phyloP scores from a whole-genome alignment of 2,797 vertebrate genomes.

The Microctenopoma steveboyesi region DNA sequence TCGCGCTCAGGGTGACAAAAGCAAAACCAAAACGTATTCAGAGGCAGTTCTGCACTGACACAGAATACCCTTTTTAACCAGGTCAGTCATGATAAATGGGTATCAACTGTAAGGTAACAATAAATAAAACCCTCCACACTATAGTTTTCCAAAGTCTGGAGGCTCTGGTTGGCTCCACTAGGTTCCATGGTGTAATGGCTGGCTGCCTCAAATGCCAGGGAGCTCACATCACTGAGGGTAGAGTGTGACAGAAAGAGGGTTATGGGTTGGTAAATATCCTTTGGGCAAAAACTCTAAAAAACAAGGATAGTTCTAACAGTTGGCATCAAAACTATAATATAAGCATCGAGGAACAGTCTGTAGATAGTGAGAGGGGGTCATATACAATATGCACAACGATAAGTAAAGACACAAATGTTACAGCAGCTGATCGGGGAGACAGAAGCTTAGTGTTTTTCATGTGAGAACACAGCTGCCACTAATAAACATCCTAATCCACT shows the following conservation, averaged over 20 bases:
- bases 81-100: slow-evolving; percentile 31
- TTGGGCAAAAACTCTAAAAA: slow-evolving; percentile 2
- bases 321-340: background rate
- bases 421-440: background rate
- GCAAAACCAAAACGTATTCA: background rate
- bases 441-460: background rate
- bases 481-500: background rate
- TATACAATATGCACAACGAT: background rate
- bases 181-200: slow-evolving; percentile 83
- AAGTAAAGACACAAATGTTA: background rate
- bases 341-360: background rate
- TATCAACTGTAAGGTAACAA: slow-evolving; percentile 44
- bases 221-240: slow-evolving; percentile 73
- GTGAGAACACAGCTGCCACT: background rate
- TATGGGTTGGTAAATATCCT: slow-evolving; percentile 20
- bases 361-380: background rate
- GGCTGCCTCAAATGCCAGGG: slow-evolving; percentile 77
- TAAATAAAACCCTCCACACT: slow-evolving; percentile 58
- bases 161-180: slow-evolving; percentile 58
- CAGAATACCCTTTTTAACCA: background rate
- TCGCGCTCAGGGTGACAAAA: slow-evolving; percentile 12
- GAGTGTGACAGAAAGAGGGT: slow-evolving; percentile 23
- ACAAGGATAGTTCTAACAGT: background rate
- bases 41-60: background rate
- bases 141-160: slow-evolving; percentile 55